Percentiles rank a stretch among this genome's conserved stretches.
phyloP scores from a whole-genome alignment of 64 coral and sea anemone species.

The Porites australiensis region DNA sequence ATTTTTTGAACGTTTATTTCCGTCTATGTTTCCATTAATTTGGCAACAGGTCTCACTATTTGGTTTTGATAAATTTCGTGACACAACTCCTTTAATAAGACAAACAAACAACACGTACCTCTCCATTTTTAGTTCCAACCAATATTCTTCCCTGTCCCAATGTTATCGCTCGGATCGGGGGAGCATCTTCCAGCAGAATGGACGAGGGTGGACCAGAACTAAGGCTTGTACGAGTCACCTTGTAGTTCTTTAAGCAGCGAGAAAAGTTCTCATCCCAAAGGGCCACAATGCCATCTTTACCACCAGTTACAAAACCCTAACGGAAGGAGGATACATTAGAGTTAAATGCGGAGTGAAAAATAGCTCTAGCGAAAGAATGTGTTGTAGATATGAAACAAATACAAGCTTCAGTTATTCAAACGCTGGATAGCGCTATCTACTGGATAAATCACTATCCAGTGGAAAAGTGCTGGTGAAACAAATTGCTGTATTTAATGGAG shows the following conservation, averaged over 20 bases:
- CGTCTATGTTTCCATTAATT: too few relatives aligned
- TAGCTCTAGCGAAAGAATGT: not conserved
- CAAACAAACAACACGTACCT: constrained; percentile 51
- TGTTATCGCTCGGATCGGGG: constrained; percentile 91
- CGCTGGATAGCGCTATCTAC: too few relatives aligned
- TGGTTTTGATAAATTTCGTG: not conserved
- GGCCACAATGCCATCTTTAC: constrained; percentile 93
- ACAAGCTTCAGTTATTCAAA: too few relatives aligned
- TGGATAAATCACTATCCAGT: too few relatives aligned
- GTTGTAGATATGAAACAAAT: too few relatives aligned
- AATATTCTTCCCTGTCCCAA: constrained; percentile 95
- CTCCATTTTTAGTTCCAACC: constrained; percentile 95
- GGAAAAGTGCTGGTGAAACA: too few relatives aligned
- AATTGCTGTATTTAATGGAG: too few relatives aligned
- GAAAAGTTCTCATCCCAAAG: constrained; percentile 94
- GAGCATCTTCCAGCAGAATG: constrained; percentile 79
- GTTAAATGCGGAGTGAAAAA: not conserved
- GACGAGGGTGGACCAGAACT: constrained; percentile 68
- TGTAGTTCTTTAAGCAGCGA: constrained; percentile 95
- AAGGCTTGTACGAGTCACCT: constrained; percentile 80
- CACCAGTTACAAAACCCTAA: constrained; percentile 98
- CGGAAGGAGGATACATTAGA: not conserved
- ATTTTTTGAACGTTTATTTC: too few relatives aligned
- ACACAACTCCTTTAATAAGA: not conserved
- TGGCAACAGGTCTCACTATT: too few relatives aligned